Percentiles rank a stretch among this genome's conserved stretches.
Conservation (phyloP, 2,797 vertebrate genomes). For the Argya squamiceps region DNA sequence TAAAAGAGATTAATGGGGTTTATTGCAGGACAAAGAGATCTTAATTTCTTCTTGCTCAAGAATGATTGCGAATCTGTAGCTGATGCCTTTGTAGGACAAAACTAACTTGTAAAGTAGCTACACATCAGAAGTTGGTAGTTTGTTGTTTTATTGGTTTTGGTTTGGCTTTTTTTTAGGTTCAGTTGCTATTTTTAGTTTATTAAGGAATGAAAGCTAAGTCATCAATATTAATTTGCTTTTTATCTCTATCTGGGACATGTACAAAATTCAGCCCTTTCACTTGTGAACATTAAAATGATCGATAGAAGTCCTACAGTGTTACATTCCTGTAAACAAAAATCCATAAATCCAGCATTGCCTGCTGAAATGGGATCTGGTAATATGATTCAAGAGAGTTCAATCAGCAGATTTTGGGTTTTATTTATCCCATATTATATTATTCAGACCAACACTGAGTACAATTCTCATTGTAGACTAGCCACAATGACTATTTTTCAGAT, state of each 20-base stretch:
- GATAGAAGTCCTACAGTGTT: background rate
- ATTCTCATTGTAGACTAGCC: conserved; percentile 54
- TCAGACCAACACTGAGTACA: conserved; percentile 33
- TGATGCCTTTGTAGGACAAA: background rate
- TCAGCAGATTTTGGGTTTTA: conserved; percentile 63
- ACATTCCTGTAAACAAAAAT: conserved; percentile 11
- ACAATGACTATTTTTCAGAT: conserved; percentile 47
- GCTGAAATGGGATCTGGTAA: conserved; percentile 29
- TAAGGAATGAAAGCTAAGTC: background rate
- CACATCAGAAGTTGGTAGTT: background rate
- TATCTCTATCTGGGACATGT: background rate
- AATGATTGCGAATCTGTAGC: background rate
- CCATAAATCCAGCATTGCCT: background rate
- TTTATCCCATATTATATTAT: conserved; percentile 62
- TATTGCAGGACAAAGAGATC: background rate
- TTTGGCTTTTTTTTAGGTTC: background rate
- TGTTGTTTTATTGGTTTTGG: background rate
- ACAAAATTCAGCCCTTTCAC: background rate
- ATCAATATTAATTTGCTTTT: background rate
- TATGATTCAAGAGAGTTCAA: conserved; percentile 54
- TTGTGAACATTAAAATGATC: background rate
- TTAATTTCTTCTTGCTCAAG: background rate
- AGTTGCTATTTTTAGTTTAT: background rate
- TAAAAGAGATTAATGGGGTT: background rate
- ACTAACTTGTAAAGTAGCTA: background rate